These are phyloP conservation scores for Scelioninae gen. 2 DNA, from an alignment of 2,888 invertebrate species.

Conservation along the genomic window DNA sequence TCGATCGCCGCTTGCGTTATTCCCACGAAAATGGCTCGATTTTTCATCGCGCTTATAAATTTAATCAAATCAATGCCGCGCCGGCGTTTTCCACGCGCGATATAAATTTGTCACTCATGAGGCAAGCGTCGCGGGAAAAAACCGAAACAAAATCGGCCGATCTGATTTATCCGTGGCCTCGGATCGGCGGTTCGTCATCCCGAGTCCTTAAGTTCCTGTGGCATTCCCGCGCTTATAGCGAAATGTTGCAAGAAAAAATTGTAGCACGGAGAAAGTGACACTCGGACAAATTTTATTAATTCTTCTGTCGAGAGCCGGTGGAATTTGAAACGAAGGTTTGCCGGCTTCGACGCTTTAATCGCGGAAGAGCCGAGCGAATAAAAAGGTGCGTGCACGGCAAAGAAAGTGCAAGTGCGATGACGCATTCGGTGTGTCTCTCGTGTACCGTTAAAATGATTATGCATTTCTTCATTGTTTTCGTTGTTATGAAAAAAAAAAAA, in stretches of 20 bases:
- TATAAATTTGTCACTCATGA: constrained; percentile 27
- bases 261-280: constrained; percentile 51
- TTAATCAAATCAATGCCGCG: neutral
- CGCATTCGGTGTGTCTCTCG: constrained; percentile 27
- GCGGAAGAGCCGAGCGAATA: constrained; percentile 46
- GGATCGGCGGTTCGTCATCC: constrained; percentile 8
- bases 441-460: constrained; percentile 52
- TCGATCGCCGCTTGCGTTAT: too few relatives aligned
- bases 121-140: too few relatives aligned
- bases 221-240: constrained; percentile 20
- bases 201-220: constrained; percentile 9
- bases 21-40: neutral
- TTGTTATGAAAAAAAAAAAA: constrained; percentile 32
- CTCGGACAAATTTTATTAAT: constrained; percentile 55
- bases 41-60: neutral
- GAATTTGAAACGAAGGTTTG: constrained; percentile 41
- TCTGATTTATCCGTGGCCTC: constrained; percentile 38
- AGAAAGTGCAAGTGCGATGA: constrained; percentile 55
- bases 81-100: neutral
- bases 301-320: constrained; percentile 41
- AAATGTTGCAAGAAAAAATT: constrained; percentile 37
- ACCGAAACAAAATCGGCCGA: constrained; percentile 33
- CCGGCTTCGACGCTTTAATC: constrained; percentile 40
- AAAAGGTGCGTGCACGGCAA: constrained; percentile 44
- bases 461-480: constrained; percentile 47